Conservation (phyloP, 2,888 invertebrate genomes). For the Nasonia oneida region DNA sequence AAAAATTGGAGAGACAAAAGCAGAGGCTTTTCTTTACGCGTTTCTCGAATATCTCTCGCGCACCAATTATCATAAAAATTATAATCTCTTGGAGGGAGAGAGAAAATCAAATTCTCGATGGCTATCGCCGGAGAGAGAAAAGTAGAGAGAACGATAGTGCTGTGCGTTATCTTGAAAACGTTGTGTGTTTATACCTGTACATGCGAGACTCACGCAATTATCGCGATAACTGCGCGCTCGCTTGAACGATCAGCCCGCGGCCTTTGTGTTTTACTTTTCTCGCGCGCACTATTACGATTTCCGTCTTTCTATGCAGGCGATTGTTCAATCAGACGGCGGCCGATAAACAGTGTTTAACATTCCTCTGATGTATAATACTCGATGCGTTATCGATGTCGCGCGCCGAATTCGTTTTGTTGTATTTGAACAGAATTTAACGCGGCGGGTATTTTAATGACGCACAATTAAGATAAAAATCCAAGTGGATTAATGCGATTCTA, state of each 20-base stretch:
- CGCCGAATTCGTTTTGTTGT: not conserved
- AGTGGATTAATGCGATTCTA: conserved; percentile 35
- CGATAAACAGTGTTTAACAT: conserved; percentile 37
- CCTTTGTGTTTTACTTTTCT: conserved; percentile 36
- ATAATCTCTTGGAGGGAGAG: not conserved
- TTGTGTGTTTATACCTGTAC: not conserved
- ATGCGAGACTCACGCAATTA: conserved; percentile 49
- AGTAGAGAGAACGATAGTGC: not conserved
- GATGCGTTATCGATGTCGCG: conserved; percentile 13
- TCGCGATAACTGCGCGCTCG: conserved; percentile 46
- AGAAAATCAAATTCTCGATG: not conserved
- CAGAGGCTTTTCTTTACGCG: not conserved
- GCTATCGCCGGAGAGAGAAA: not conserved
- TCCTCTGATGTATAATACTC: not conserved
- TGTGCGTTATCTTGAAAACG: conserved; percentile 37
- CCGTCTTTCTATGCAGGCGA: not conserved
- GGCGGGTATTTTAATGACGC: conserved; percentile 17
- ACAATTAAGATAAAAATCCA: conserved; percentile 32
- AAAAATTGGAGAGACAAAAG: conserved; percentile 25
- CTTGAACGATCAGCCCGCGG: conserved; percentile 37
- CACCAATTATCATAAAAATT: not conserved
- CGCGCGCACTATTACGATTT: not conserved
- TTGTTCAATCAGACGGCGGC: not conserved
- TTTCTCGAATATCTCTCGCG: not conserved
- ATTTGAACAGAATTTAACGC: conserved; percentile 14